Percentiles rank a stretch among this genome's conserved stretches.
Conservation (phyloP, 2,888 invertebrate genomes). For the Eugnorisma glareosa region DNA sequence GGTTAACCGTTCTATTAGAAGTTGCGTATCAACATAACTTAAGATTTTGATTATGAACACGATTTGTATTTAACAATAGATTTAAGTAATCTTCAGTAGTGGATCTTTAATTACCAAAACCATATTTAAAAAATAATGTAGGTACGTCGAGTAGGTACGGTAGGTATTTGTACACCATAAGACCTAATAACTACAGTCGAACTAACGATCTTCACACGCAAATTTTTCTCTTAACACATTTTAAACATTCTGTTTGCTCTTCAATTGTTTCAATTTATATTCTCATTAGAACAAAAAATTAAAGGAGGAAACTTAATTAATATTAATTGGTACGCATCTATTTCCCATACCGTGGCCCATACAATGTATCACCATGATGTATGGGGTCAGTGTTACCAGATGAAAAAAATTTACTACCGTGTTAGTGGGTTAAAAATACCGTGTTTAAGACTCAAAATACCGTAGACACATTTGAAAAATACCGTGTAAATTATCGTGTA, state of each 20-base stretch:
- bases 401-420: too few species aligned
- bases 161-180: neutral
- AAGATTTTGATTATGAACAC: neutral
- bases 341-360: constrained; percentile 38
- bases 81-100: neutral
- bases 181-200: constrained; percentile 42
- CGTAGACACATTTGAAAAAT: too few species aligned
- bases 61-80: neutral
- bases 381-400: too few species aligned
- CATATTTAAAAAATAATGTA: too few species aligned
- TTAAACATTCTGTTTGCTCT: constrained; percentile 61
- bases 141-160: too few species aligned
- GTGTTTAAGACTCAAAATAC: too few species aligned
- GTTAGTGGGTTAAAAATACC: too few species aligned
- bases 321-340: constrained; percentile 65
- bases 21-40: neutral
- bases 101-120: neutral
- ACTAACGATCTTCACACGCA: constrained; percentile 57
- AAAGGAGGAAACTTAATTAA: constrained; percentile 64
- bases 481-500: too few species aligned
- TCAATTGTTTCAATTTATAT: constrained; percentile 63
- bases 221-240: constrained; percentile 47
- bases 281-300: constrained; percentile 64
- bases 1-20: neutral
- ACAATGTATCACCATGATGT: constrained; percentile 58